phyloP scores from a whole-genome alignment of 2,797 vertebrate species.

The Petrocephalus sullivani region DNA sequence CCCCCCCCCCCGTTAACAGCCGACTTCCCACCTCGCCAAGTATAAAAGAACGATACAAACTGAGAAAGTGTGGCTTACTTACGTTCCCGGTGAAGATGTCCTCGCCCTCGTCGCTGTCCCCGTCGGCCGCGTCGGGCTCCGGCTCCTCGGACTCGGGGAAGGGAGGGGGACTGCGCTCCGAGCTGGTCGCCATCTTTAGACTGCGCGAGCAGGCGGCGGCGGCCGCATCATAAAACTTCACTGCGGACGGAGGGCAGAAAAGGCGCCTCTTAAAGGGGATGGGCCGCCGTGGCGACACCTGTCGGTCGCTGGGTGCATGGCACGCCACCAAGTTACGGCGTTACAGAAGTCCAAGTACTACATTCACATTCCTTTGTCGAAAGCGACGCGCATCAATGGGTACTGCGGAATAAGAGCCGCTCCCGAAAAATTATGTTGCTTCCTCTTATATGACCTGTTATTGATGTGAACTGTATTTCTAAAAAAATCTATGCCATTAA shows the following conservation, averaged over 20 bases:
- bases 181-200: slow-evolving; percentile 35
- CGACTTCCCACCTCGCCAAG: background rate
- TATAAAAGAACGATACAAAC: background rate
- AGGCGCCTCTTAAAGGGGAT: slow-evolving; percentile 9
- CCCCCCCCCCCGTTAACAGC: background rate
- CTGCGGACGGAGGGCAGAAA: slow-evolving; percentile 13
- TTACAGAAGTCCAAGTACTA: background rate
- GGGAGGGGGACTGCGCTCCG: slow-evolving; percentile 62
- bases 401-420: background rate
- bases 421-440: background rate
- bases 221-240: slow-evolving; percentile 23
- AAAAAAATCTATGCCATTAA: background rate
- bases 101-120: slow-evolving; percentile 66
- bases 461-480: background rate
- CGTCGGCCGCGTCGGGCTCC: slow-evolving; percentile 47
- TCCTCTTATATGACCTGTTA: background rate
- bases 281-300: slow-evolving; percentile 7
- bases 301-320: background rate
- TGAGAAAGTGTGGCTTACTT: slow-evolving; percentile 23
- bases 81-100: slow-evolving; percentile 62
- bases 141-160: slow-evolving; percentile 54
- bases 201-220: background rate
- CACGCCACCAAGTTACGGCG: background rate
- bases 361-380: background rate
- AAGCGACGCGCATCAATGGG: background rate